Evolutionary conservation across 1,140 invertebrate genomes (phyloP).

Genomic region (Drosophila elegans): DNA sequence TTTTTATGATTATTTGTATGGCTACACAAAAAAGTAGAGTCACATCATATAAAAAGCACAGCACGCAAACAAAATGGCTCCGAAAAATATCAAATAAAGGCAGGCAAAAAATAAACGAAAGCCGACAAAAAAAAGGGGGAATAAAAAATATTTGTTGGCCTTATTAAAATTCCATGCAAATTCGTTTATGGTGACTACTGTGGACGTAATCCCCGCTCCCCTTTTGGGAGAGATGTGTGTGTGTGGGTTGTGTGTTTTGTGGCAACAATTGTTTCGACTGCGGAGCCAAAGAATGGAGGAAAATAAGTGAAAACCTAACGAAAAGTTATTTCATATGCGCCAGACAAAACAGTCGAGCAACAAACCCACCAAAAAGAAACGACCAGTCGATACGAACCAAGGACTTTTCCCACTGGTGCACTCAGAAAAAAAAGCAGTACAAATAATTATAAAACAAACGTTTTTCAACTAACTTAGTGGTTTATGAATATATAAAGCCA

Average conservation of each 20-base stretch:
- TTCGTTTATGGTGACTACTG: conserved; percentile 68
- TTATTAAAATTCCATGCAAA: conserved; percentile 83
- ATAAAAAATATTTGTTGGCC: conserved; percentile 58
- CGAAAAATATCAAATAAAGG: conserved; percentile 49
- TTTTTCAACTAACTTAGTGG: too few relatives aligned
- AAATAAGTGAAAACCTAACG: conserved; percentile 72
- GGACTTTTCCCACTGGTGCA: conserved; percentile 26
- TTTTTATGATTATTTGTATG: conserved; percentile 28
- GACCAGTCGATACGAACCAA: conserved; percentile 22
- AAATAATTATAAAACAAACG: too few relatives aligned
- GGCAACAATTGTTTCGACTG: conserved; percentile 75
- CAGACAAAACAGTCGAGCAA: conserved; percentile 48
- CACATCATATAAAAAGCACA: conserved; percentile 13
- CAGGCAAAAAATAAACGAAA: conserved; percentile 17
- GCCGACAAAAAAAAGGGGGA: conserved; percentile 18
- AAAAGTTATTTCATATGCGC: conserved; percentile 78
- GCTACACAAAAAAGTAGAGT: conserved; percentile 13
- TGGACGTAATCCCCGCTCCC: conserved; percentile 25
- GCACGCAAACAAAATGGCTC: conserved; percentile 46
- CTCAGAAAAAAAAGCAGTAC: not conserved
- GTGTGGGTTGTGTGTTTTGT: conserved; percentile 41
- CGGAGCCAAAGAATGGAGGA: conserved; percentile 31
- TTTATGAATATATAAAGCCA: too few relatives aligned
- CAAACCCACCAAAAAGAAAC: conserved; percentile 30
- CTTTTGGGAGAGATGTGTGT: conserved; percentile 6